Evolutionary conservation across 1,140 invertebrate genomes (phyloP).

Genomic region (Euwallacea similis): DNA sequence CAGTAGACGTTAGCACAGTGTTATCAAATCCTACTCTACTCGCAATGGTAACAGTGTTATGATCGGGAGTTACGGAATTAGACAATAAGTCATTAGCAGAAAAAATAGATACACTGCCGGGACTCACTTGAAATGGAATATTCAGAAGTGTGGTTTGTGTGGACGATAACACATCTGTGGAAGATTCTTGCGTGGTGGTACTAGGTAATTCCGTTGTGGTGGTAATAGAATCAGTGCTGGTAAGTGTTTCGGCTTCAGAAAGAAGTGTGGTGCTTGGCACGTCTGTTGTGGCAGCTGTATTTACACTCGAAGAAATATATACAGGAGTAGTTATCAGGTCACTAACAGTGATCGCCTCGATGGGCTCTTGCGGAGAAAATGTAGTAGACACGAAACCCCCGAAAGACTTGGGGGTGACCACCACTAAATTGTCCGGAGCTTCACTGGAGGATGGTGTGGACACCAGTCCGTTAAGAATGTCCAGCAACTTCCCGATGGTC

Average conservation of each 20-base stretch:
- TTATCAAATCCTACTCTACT: constrained; percentile 44
- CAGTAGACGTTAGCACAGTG: constrained; percentile 34
- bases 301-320: constrained; percentile 19
- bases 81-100: constrained; percentile 50
- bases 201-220: constrained; percentile 9
- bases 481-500: constrained; percentile 47
- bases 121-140: constrained; percentile 47
- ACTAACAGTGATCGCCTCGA: constrained; percentile 25
- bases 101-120: constrained; percentile 47
- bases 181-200: not conserved
- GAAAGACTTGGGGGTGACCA: constrained; percentile 46
- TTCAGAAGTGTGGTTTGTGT: constrained; percentile 26
- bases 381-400: constrained; percentile 28
- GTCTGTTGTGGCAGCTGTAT: constrained; percentile 29
- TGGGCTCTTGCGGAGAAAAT: constrained; percentile 27
- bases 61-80: constrained; percentile 52
- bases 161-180: constrained; percentile 16
- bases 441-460: constrained; percentile 30
- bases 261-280: constrained; percentile 1
- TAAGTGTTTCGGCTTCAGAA: too few species aligned
- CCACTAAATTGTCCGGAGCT: constrained; percentile 38
- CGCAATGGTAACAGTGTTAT: constrained; percentile 47
- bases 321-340: constrained; percentile 11
- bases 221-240: not conserved
- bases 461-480: constrained; percentile 45